Evolutionary conservation across 2,888 invertebrate genomes (phyloP).

Genomic region (Kuschelorhynchus macadamiae): DNA sequence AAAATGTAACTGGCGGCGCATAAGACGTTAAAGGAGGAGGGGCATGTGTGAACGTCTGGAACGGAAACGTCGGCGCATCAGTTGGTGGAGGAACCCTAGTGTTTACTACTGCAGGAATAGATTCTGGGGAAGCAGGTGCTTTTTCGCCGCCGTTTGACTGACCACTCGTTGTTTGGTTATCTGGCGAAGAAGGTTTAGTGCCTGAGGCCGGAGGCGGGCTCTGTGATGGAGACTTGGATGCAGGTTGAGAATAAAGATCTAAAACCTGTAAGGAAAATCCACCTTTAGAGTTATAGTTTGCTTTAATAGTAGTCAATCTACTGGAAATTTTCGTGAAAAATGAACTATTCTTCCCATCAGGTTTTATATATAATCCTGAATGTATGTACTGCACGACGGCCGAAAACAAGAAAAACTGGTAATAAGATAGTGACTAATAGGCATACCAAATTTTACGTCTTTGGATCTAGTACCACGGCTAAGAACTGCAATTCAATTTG

Average conservation of each 20-base stretch:
- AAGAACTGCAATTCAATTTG: too few relatives aligned
- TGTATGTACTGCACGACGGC: too few relatives aligned
- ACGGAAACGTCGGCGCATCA: slow-evolving; percentile 63
- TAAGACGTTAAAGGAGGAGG: slow-evolving; percentile 64
- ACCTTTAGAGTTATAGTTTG: too few relatives aligned
- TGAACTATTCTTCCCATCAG: not conserved
- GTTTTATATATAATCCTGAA: too few relatives aligned
- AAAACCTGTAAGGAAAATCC: slow-evolving; percentile 68
- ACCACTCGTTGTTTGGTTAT: slow-evolving; percentile 48
- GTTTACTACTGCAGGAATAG: slow-evolving; percentile 46
- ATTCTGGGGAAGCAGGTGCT: slow-evolving; percentile 56
- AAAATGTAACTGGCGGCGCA: slow-evolving; percentile 30
- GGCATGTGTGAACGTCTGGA: slow-evolving; percentile 63
- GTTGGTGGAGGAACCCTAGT: slow-evolving; percentile 60
- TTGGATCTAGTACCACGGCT: too few relatives aligned
- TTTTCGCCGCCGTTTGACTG: slow-evolving; percentile 74
- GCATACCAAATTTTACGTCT: too few relatives aligned
- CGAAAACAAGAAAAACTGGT: too few relatives aligned
- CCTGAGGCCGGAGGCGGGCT: slow-evolving; percentile 74
- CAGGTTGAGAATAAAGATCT: slow-evolving; percentile 86
- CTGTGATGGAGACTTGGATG: slow-evolving; percentile 70
- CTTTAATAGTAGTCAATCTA: too few relatives aligned
- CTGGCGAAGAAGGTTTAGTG: slow-evolving; percentile 47
- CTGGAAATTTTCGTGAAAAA: not conserved
- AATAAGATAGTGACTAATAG: too few relatives aligned